phyloP scores from a whole-genome alignment of 2,797 vertebrate species.

The Diplodus puntazzo region DNA sequence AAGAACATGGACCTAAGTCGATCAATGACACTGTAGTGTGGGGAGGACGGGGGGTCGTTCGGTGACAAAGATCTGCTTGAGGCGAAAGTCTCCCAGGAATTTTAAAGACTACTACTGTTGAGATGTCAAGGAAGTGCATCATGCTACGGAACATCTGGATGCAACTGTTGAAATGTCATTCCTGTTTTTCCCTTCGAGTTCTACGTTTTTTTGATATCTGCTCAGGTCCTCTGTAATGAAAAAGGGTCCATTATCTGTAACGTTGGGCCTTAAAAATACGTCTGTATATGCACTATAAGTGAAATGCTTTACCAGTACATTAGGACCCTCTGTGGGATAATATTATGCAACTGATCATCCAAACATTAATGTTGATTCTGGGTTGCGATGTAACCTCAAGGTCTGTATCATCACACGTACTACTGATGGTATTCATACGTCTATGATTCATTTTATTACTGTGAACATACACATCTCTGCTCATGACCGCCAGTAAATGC shows the following conservation, averaged over 20 bases:
- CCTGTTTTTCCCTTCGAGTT: slow-evolving; percentile 35
- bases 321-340: slow-evolving; percentile 48
- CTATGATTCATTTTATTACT: slow-evolving; percentile 30
- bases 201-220: slow-evolving; percentile 42
- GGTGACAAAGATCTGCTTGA: slow-evolving; percentile 1
- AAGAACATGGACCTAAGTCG: not conserved
- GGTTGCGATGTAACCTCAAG: slow-evolving; percentile 38
- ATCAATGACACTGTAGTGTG: slow-evolving; percentile 15
- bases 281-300: slow-evolving; percentile 67
- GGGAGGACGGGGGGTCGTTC: not conserved
- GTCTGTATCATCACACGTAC: slow-evolving; percentile 40
- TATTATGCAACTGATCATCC: slow-evolving; percentile 70
- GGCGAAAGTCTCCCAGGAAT: slow-evolving; percentile 6
- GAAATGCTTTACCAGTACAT: slow-evolving; percentile 67
- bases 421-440: slow-evolving; percentile 55
- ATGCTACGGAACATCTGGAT: slow-evolving; percentile 25
- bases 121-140: slow-evolving; percentile 32
- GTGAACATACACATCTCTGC: slow-evolving; percentile 47
- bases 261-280: slow-evolving; percentile 43
- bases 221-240: slow-evolving; percentile 71
- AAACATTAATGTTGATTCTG: slow-evolving; percentile 51
- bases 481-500: slow-evolving; percentile 24
- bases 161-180: slow-evolving; percentile 20
- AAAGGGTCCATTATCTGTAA: slow-evolving; percentile 44
- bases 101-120: slow-evolving; percentile 29